Base-by-base conservation (phyloP, 2,113 vertebrate species). In the Etia nguti region DNA sequence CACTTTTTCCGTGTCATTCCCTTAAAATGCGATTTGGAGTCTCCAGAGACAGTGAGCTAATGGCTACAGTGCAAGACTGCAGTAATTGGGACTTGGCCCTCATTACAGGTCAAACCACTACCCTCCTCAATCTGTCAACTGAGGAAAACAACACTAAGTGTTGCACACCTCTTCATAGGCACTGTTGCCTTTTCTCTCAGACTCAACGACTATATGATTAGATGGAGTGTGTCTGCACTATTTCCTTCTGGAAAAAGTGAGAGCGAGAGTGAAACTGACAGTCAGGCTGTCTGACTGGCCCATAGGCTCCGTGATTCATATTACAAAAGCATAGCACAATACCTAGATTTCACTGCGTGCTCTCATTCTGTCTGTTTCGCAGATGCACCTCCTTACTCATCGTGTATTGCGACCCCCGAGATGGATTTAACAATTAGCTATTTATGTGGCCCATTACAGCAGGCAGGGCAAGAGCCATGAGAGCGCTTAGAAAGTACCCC, bases 1-100 rank as follows among this genome's bases (percentile, higher is more conserved):
- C 92, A 94, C 81, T 90, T 95, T 96, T 97, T 95, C 96, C 94
- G 84, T 85, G 79, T 90, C 90, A 88, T 93, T 94, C 92, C 93
- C 89, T 90, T 92, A 93, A 62, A 85, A 95, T 92, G 90, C 93
- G 94, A 91, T 68, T 87, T 62, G 24, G 41, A 84, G 81, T 95
- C 96, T 94, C 93, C 85, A 68, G 95, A 95, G 96, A 96, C 92
- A 85, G 88, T 96, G 96, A 97, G 80, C 95, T 97, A 95, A 96
- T 93, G 91, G 92, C 87, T 93, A 89, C 86, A 92, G 93, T 93
- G 96, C 95, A 96, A 84, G 91, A 95, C 92, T 89, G 82, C 4
- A 54, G 85, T 95, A 95, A 96, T 93, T 84, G 91, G 91, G 91
- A 91, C 86, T 91, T 95, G 94, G 95, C 90, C 83, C 22, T 12